Evolutionary conservation across 2,888 invertebrate species (phyloP).

Genomic region (Schrankia costaestrigalis): DNA sequence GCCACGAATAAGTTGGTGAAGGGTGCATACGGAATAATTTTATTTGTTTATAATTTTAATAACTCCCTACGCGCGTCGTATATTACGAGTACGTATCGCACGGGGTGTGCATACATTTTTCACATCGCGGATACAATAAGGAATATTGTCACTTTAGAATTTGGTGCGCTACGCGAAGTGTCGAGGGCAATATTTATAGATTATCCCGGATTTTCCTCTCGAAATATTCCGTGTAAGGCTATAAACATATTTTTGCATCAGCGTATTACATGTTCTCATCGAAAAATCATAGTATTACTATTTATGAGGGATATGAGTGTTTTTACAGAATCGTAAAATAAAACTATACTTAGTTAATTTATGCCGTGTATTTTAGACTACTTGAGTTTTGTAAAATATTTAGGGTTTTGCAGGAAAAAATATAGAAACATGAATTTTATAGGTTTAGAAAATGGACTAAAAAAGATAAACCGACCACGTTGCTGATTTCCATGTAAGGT

Average conservation of each 20-base stretch:
- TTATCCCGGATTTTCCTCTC: constrained; percentile 70
- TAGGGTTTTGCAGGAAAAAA: no score
- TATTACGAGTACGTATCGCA: constrained; percentile 32
- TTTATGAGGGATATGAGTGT: neutral
- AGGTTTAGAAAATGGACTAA: no score
- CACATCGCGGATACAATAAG: constrained; percentile 62
- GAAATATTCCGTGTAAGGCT: constrained; percentile 59
- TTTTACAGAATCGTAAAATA: no score
- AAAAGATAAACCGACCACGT: no score
- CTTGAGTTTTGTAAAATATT: no score
- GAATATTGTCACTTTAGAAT: constrained; percentile 76
- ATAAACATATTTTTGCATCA: constrained; percentile 53
- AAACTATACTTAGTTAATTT: no score
- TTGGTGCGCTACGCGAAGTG: constrained; percentile 50
- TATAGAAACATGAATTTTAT: no score
- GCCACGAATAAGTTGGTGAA: constrained; percentile 47
- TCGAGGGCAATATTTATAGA: constrained; percentile 72
- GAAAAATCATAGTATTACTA: constrained; percentile 15
- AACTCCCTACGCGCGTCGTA: constrained; percentile 62
- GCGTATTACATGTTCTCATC: constrained; percentile 19
- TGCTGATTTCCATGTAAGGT: no score
- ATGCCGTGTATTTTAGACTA: no score
- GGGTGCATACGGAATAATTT: constrained; percentile 70
- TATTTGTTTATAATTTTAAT: constrained; percentile 80
- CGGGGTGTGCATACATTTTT: constrained; percentile 73